Base-by-base conservation (phyloP, 1,140 invertebrate species). In the Papilio polyxenes region DNA sequence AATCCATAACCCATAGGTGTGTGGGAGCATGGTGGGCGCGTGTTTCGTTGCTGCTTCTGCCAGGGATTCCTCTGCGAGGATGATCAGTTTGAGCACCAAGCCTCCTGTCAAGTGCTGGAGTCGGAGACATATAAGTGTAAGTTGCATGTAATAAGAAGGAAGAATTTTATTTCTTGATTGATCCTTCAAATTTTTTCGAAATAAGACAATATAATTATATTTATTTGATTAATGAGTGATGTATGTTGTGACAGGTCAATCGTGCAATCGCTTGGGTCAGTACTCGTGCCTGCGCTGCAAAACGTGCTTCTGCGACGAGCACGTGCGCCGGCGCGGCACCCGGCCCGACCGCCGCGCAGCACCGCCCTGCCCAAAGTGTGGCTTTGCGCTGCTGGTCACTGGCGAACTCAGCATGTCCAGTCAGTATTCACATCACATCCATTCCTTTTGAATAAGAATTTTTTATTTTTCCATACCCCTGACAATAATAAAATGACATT, bases 71-170 rank as follows among this genome's bases (percentile, higher is more conserved):
- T 99, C 0, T 99, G 98, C 95, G 98, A 99, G 95, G 98, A 99
- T 95, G 98, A 99, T 94, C 98, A 99, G 94, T 99, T 99, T 96
- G 98, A 99, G 92, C 98, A 99, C 95, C 98, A 99, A 95, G 98
- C 98, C 10, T 99, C 98, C 1, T 99, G 98, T 92, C 98, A 99
- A 95, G 97, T 98, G 74, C 92, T 99, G 3, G 98, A 99, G 89
- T 97, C 98, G 3, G 98, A 98, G 92, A 98, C 96, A 89, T 98
- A 97, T 89, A 99, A 99, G 95, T 99, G 98, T 98, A 95, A 96
- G 95, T 86, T 59, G 69, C 40, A 23, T 76, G 65, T 20, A 82
- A 59, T 59, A 20, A 44, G 7, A 44, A 44, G 4, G 7, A 44
- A 44, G 40, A 44, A 44, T 7, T 44, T 6, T 44, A 6, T 44